Conservation (phyloP, 2,797 vertebrate species). For the Bradypodion pumilum region DNA sequence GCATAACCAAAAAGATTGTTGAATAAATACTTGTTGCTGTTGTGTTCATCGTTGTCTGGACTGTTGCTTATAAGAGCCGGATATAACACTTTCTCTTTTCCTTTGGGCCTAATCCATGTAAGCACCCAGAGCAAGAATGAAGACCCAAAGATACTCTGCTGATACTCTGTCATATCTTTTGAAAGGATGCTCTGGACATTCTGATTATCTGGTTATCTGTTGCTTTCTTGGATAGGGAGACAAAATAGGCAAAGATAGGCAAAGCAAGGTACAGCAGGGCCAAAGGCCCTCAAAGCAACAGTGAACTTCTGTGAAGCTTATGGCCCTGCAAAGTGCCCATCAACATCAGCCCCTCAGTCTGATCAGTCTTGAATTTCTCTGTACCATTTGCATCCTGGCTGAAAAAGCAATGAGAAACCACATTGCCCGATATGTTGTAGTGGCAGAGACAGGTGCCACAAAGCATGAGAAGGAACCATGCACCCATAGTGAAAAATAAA, state of each 20-base stretch:
- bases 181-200: too few relatives aligned
- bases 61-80: too few relatives aligned
- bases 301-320: background rate
- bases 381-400: background rate
- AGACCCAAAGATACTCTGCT: too few relatives aligned
- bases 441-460: too few relatives aligned
- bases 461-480: too few relatives aligned
- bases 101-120: background rate
- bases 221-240: background rate
- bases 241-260: background rate
- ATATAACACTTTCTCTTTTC: background rate
- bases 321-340: background rate
- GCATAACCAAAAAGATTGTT: too few relatives aligned
- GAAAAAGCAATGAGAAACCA: too few relatives aligned
- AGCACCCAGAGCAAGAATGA: background rate
- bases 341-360: background rate
- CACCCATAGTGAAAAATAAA: conserved; percentile 54
- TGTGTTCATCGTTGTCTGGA: too few relatives aligned
- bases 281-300: background rate
- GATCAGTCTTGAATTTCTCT: background rate
- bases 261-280: background rate
- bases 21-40: too few relatives aligned
- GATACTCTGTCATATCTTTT: background rate
- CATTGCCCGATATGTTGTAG: too few relatives aligned
- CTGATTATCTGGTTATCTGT: background rate